Conservation (phyloP, 2,113 vertebrate species). For the Embiotoca jacksoni region DNA sequence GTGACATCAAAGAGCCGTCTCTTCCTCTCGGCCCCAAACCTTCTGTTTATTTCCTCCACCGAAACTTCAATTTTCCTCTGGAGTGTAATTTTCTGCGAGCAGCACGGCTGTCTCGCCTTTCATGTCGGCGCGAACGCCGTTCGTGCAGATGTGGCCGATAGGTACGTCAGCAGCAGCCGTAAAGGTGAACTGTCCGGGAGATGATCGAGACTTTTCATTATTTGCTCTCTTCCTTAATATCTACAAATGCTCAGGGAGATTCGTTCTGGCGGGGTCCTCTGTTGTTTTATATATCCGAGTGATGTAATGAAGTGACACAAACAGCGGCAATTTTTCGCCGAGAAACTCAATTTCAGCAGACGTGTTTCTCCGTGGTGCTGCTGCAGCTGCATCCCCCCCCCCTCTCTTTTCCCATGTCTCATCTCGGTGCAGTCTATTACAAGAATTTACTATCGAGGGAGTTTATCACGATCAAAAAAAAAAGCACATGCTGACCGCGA, state of each 20-base stretch:
- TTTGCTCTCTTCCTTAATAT: slow-evolving; percentile 18
- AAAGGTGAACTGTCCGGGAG: not conserved
- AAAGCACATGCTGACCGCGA: slow-evolving; percentile 5
- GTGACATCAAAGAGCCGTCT: slow-evolving; percentile 47
- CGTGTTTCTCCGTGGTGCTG: slow-evolving; percentile 19
- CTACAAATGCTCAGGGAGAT: slow-evolving; percentile 19
- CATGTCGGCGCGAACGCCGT: slow-evolving; percentile 6
- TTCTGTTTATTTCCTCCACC: slow-evolving; percentile 51
- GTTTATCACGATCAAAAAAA: slow-evolving; percentile 36
- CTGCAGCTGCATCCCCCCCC: slow-evolving; percentile 7
- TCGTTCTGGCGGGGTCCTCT: slow-evolving; percentile 11
- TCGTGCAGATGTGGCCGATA: not conserved
- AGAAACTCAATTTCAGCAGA: slow-evolving; percentile 52
- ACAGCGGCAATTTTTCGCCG: slow-evolving; percentile 14
- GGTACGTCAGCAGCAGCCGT: too few species aligned
- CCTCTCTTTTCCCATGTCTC: slow-evolving; percentile 2
- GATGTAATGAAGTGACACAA: slow-evolving; percentile 41
- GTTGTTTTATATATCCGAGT: slow-evolving; percentile 11
- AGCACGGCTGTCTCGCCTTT: not conserved
- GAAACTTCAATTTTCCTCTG: slow-evolving; percentile 17
- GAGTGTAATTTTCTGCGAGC: slow-evolving; percentile 36
- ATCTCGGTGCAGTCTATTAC: slow-evolving; percentile 45
- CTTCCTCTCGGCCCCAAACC: slow-evolving; percentile 30
- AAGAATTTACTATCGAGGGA: slow-evolving; percentile 33
- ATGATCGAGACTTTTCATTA: slow-evolving; percentile 50